Conservation (phyloP, 2,888 invertebrate genomes). For the Harpagoxenus sublaevis region DNA sequence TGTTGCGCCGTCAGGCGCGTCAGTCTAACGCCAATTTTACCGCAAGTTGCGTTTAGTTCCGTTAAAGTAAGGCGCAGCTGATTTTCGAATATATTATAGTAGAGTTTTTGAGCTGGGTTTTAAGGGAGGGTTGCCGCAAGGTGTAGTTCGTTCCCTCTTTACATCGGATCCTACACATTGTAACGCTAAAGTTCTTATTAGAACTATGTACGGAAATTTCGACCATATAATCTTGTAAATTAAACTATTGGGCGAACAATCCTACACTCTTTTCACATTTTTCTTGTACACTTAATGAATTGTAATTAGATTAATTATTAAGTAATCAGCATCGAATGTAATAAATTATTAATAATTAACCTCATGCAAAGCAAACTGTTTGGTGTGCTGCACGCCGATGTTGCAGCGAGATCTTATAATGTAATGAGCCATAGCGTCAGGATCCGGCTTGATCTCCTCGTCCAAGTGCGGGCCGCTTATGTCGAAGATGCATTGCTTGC, state of each 20-base stretch:
- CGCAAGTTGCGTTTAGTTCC: slow-evolving; percentile 28
- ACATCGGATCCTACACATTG: slow-evolving; percentile 15
- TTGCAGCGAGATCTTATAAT: slow-evolving; percentile 89
- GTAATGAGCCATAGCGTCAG: slow-evolving; percentile 90
- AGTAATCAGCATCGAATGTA: not conserved
- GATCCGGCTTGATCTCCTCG: slow-evolving; percentile 83
- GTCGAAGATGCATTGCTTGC: slow-evolving; percentile 90
- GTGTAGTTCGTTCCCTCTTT: not conserved
- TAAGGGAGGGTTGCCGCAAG: not conserved
- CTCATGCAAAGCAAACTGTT: slow-evolving; percentile 89
- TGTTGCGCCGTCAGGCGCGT: slow-evolving; percentile 51
- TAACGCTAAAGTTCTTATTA: not conserved
- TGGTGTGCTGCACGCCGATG: slow-evolving; percentile 89
- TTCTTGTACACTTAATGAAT: not conserved
- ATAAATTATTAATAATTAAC: slow-evolving; percentile 86
- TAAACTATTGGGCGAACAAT: not conserved
- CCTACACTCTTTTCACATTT: not conserved
- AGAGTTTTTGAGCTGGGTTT: slow-evolving; percentile 11
- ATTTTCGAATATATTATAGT: slow-evolving; percentile 49
- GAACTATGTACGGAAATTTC: not conserved
- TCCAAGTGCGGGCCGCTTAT: slow-evolving; percentile 87
- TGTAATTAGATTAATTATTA: not conserved
- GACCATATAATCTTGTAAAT: slow-evolving; percentile 38
- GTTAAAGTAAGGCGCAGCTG: slow-evolving; percentile 42
- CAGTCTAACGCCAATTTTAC: slow-evolving; percentile 48